These are phyloP conservation scores for Marronus borbonicus DNA, from an alignment of 2,888 invertebrate species.

Conservation along the genomic window DNA sequence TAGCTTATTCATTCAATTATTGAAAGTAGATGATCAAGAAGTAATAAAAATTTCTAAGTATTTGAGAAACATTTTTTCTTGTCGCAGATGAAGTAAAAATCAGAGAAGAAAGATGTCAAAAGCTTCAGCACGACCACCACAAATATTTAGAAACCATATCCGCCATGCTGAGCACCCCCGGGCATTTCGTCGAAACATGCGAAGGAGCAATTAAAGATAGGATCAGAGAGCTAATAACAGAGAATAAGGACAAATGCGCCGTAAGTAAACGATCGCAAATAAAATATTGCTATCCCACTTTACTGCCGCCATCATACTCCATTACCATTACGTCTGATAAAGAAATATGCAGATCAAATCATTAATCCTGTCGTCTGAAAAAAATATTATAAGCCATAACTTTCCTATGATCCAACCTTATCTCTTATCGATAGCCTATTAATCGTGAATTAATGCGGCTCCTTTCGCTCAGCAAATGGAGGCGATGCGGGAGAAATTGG, in stretches of 20 bases:
- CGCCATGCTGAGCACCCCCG: conserved; percentile 80
- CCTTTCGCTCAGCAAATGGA: conserved; percentile 79
- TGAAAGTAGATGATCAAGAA: no score
- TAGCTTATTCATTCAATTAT: no score
- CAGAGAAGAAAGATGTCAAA: conserved; percentile 80
- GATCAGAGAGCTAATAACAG: conserved; percentile 82
- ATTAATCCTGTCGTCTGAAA: conserved; percentile 10
- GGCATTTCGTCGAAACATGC: conserved; percentile 83
- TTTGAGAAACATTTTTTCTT: no score
- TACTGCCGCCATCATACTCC: no score
- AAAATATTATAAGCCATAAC: conserved; percentile 18
- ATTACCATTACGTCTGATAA: neutral
- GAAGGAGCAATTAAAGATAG: conserved; percentile 86
- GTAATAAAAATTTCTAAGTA: no score
- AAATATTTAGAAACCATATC: conserved; percentile 82
- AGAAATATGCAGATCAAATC: neutral
- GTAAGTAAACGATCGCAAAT: conserved; percentile 71
- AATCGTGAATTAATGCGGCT: conserved; percentile 25
- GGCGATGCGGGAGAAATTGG: conserved; percentile 82
- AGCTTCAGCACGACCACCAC: conserved; percentile 79
- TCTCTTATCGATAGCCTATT: conserved; percentile 12
- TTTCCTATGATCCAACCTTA: neutral
- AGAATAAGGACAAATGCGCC: conserved; percentile 83
- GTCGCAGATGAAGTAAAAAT: conserved; percentile 78
- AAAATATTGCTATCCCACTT: no score